Conservation (phyloP, 2,113 vertebrate species). For the Uria aalge region DNA sequence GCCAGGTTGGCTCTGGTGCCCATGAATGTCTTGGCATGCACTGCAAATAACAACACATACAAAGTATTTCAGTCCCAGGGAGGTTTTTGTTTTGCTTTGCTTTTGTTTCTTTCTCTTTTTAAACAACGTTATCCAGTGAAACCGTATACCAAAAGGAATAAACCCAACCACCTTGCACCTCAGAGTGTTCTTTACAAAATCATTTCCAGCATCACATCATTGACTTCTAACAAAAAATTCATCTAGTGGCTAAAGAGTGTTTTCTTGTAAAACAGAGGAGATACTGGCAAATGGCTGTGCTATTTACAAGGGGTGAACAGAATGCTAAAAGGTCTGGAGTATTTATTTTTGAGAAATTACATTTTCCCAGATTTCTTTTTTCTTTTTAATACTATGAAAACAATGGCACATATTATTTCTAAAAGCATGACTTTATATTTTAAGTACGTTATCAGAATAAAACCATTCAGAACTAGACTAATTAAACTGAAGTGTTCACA, state of each 20-base stretch:
- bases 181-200: not conserved
- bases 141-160: not conserved
- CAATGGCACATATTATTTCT: not conserved
- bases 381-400: not conserved
- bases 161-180: not conserved
- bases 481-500: not conserved
- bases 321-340: not conserved
- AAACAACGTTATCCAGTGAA: not conserved
- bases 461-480: not conserved
- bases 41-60: constrained; percentile 83
- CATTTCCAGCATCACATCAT: not conserved
- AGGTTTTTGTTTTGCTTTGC: constrained; percentile 45
- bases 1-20: constrained; percentile 79
- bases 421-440: not conserved
- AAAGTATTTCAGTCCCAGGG: constrained; percentile 78
- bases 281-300: not conserved
- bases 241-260: not conserved
- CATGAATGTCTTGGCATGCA: constrained; percentile 84
- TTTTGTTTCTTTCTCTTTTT: constrained; percentile 40
- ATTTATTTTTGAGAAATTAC: not conserved
- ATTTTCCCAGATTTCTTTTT: not conserved
- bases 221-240: not conserved
- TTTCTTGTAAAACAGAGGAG: not conserved
- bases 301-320: not conserved
- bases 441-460: not conserved